Evolutionary conservation across 2,888 invertebrate species (phyloP).

Genomic region (Fissipunctia ypsillon): DNA sequence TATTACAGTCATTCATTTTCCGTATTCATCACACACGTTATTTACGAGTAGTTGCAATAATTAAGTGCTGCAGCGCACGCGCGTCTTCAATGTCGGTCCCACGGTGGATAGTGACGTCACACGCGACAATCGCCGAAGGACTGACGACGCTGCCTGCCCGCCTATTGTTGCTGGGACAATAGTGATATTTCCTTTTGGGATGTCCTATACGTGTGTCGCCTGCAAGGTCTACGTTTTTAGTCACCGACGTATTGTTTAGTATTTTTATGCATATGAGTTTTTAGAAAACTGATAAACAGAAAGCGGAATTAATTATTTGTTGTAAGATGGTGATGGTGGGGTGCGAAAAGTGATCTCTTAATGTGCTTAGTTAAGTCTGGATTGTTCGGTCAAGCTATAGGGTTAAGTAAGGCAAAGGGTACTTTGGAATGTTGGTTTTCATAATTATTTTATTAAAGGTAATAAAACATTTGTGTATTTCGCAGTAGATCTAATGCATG

Average conservation of each 20-base stretch:
- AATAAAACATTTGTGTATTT: background rate
- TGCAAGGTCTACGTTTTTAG: conserved; percentile 71
- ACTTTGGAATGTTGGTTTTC: background rate
- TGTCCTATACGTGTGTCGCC: conserved; percentile 66
- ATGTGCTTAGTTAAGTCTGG: conserved; percentile 15
- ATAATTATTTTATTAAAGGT: background rate
- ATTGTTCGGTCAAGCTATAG: conserved; percentile 10
- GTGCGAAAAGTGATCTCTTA: conserved; percentile 10
- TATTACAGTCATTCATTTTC: conserved; percentile 46
- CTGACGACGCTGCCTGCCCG: conserved; percentile 63
- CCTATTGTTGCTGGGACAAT: conserved; percentile 77
- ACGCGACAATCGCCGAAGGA: conserved; percentile 73
- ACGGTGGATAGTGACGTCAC: conserved; percentile 81
- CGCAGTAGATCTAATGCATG: background rate
- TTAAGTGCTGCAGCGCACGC: conserved; percentile 58
- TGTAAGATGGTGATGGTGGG: no score
- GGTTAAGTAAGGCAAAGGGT: background rate
- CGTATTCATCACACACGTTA: conserved; percentile 56
- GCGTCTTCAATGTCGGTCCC: conserved; percentile 84
- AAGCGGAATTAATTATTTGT: background rate
- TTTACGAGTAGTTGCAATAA: conserved; percentile 58
- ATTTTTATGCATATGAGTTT: conserved; percentile 43
- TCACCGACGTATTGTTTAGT: conserved; percentile 45
- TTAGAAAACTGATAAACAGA: background rate
- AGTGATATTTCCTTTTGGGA: conserved; percentile 75